Percentiles rank a stretch among this genome's conserved stretches.
Evolutionary conservation across 2,888 invertebrate genomes (phyloP).

Genomic region (Epsilonema sp.): DNA sequence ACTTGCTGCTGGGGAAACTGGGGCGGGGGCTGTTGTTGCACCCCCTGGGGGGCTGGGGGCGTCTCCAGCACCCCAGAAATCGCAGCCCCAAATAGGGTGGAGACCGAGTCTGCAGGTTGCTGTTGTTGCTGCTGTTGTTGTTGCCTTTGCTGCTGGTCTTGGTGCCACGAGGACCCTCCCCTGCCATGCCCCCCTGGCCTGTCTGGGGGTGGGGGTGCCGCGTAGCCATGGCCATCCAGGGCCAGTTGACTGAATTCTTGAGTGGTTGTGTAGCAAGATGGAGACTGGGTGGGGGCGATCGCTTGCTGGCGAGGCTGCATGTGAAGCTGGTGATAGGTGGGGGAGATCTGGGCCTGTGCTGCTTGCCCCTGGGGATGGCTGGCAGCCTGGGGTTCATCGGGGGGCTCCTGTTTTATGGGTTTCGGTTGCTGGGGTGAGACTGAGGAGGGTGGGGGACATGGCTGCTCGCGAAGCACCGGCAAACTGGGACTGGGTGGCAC

Average conservation of each 20-base stretch:
- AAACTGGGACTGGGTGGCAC: background rate
- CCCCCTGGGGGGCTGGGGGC: background rate
- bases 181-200: background rate
- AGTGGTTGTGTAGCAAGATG: background rate
- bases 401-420: constrained; percentile 1
- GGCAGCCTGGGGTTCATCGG: background rate
- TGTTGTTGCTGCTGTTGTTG: no score
- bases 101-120: no score
- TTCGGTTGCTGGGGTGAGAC: background rate
- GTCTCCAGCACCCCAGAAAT: background rate
- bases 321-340: background rate
- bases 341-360: background rate
- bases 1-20: background rate
- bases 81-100: no score
- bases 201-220: background rate
- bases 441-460: background rate
- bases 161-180: no score
- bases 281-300: background rate
- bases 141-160: no score
- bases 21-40: background rate
- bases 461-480: no score
- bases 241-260: background rate
- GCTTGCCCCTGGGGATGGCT: no score
- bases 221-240: background rate
- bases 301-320: background rate